These are phyloP conservation scores for Leptestheria dahalacensis DNA, from an alignment of 1,140 invertebrate genomes.

Conservation along the genomic window DNA sequence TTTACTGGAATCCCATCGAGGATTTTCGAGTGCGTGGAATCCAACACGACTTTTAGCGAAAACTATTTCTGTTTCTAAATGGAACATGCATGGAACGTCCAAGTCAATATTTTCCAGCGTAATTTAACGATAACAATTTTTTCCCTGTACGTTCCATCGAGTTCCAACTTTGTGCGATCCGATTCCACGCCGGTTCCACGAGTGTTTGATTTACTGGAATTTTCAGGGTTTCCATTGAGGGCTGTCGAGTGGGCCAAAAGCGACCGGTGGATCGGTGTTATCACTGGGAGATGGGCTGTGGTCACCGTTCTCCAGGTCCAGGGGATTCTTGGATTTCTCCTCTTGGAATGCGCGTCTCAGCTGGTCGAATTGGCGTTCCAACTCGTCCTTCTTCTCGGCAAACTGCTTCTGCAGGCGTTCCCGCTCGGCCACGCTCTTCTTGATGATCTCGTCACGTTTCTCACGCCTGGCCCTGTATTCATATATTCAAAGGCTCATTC, in stretches of 20 bases:
- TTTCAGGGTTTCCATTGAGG: too few species aligned
- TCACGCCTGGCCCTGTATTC: constrained; percentile 51
- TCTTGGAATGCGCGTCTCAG: constrained; percentile 49
- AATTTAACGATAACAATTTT: too few species aligned
- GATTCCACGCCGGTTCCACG: too few species aligned
- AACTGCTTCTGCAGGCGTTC: constrained; percentile 54
- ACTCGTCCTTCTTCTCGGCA: constrained; percentile 52
- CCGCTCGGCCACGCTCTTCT: constrained; percentile 64
- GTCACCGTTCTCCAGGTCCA: not conserved
- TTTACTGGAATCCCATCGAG: too few species aligned
- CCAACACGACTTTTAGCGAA: too few species aligned
- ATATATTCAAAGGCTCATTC: not conserved
- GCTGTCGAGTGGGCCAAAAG: not conserved
- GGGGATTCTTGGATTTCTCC: constrained; percentile 32
- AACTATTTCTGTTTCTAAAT: too few species aligned
- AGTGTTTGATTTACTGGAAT: too few species aligned
- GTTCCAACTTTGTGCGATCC: too few species aligned
- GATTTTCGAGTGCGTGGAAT: too few species aligned
- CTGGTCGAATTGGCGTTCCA: constrained; percentile 58
- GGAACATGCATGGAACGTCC: too few species aligned
- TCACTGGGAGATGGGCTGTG: not conserved
- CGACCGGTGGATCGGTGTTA: not conserved
- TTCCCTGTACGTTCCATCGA: too few species aligned
- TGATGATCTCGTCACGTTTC: constrained; percentile 54
- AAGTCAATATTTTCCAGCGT: too few species aligned